Base-by-base conservation (phyloP, 2,888 invertebrate species). In the Noctua pronuba region DNA sequence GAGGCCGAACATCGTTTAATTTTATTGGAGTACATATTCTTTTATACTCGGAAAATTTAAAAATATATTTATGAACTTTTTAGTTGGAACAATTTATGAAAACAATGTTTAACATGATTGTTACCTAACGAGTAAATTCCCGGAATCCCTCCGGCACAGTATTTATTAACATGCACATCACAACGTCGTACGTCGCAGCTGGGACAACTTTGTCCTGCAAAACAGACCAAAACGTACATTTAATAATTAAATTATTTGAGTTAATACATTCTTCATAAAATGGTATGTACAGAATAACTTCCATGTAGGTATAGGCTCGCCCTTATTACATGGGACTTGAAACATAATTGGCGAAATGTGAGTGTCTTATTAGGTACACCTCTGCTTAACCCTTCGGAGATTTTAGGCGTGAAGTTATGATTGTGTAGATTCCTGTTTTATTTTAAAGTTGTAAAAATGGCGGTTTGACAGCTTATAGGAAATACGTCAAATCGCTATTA, bases 161-260 rank as follows among this genome's bases (percentile, higher is more conserved):
- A 35, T 13, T 62, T 55, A 13, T 21, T 10, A 38, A 21, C 28
- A 44, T 35, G 28, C 13, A 38, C 86, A 77, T 38, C 85, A 58
- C 79, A 82, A 79, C 28, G 44, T 44, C 18, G 49, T 76, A 73
- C 69, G 73, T 66, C 44, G 73, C 82, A 84, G 77, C 77, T 79
- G 77, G 65, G 49, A 64, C 46, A 86, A 82, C 71, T 86, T 82
- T 80, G 73, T 80, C 28, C 44, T 76, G 58, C 65, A 71, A 82
- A 77, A 74, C 72, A 87, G n/a, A 49, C 64, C 16, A 67, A 64
- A 46, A 80, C 73, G 28, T 68, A 55, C 66, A 81, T 83, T 65
- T 65, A 73, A 71, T 74, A 70, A 76, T 84, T 77, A 71, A 76
- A 84, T 66, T 62, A 21, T 52, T 66, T 73, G 35, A 18, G 35